phyloP scores from a whole-genome alignment of 2,888 invertebrate species.

The Drosophila buzzatii region DNA sequence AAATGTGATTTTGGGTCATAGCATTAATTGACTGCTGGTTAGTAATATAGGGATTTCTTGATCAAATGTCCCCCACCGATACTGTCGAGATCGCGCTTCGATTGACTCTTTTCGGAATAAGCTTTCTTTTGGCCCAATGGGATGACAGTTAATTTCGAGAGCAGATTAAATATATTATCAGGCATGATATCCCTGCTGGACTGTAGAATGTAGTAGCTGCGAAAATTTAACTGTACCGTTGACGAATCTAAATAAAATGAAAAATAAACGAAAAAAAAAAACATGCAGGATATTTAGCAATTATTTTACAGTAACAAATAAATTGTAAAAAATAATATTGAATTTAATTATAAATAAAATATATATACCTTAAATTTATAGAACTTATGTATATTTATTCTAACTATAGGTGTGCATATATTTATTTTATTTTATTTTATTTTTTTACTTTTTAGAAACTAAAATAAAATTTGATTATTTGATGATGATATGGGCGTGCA shows the following conservation, averaged over 20 bases:
- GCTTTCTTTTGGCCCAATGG: slow-evolving; percentile 2
- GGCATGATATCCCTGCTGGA: slow-evolving; percentile 24
- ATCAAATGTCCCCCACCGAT: slow-evolving; percentile 71
- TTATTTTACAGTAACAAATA: slow-evolving; percentile 12
- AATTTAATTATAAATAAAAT: background rate
- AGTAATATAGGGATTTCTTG: slow-evolving; percentile 43
- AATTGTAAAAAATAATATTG: background rate
- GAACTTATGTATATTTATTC: background rate
- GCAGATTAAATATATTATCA: slow-evolving; percentile 29
- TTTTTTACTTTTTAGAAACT: background rate
- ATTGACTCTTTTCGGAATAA: slow-evolving; percentile 20
- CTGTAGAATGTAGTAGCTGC: slow-evolving; percentile 40
- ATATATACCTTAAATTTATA: background rate
- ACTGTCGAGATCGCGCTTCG: slow-evolving; percentile 70
- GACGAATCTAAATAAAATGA: slow-evolving; percentile 55
- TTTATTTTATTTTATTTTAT: background rate
- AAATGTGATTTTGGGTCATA: background rate
- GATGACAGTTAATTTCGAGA: slow-evolving; percentile 18
- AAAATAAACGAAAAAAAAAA: slow-evolving; percentile 17
- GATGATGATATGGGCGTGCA: too few relatives aligned
- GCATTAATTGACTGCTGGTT: background rate
- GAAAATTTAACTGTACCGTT: slow-evolving; percentile 43
- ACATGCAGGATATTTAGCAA: slow-evolving; percentile 20
- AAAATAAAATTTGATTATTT: background rate
- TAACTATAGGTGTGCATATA: background rate